A percentile compares a stretch with the other conserved stretches of the same genome.
Conservation (phyloP, 2,888 invertebrate species). For the Melinaea menophilus region DNA sequence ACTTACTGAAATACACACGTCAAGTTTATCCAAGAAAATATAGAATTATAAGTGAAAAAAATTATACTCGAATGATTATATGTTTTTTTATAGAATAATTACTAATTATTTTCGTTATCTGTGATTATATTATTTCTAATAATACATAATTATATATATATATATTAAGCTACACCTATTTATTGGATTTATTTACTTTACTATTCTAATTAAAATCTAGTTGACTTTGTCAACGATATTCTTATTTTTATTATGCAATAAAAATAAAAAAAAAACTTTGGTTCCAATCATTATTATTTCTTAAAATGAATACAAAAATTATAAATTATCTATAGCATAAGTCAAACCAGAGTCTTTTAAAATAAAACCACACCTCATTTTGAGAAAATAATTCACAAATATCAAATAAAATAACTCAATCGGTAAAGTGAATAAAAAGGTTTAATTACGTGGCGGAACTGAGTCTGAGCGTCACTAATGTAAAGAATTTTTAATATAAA, state of each 20-base stretch:
- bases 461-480: slow-evolving; percentile 37
- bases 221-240: too few relatives aligned
- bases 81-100: background rate
- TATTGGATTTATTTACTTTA: too few relatives aligned
- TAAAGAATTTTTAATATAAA: slow-evolving; percentile 52
- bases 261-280: too few relatives aligned
- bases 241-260: too few relatives aligned
- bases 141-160: too few relatives aligned
- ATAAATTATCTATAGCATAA: too few relatives aligned
- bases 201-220: too few relatives aligned
- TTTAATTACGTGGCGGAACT: slow-evolving; percentile 21
- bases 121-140: too few relatives aligned
- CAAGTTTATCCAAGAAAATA: slow-evolving; percentile 32
- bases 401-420: slow-evolving; percentile 8
- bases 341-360: background rate
- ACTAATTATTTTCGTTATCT: too few relatives aligned
- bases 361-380: background rate
- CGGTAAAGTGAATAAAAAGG: slow-evolving; percentile 24
- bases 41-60: slow-evolving; percentile 18
- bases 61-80: slow-evolving; percentile 17
- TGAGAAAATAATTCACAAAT: background rate
- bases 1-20: slow-evolving; percentile 40
- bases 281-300: too few relatives aligned
- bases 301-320: too few relatives aligned
- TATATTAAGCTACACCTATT: too few relatives aligned